Conservation (phyloP, 2,113 vertebrate genomes). For the Hemichromis elongatus region DNA sequence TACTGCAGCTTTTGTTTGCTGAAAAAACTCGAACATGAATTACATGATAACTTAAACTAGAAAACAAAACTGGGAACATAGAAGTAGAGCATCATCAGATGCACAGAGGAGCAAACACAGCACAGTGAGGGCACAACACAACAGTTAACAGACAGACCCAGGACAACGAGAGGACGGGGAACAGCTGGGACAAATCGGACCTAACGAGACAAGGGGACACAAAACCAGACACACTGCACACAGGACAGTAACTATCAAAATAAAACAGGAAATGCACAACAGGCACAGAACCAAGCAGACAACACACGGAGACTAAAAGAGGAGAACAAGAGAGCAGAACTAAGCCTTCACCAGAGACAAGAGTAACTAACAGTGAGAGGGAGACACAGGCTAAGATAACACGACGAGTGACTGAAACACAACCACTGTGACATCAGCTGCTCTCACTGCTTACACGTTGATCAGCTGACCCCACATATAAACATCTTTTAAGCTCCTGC, state of each 20-base stretch:
- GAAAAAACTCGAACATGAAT: not conserved
- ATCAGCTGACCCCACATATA: not conserved
- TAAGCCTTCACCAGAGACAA: no score
- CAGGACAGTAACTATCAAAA: not conserved
- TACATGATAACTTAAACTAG: not conserved
- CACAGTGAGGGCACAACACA: not conserved
- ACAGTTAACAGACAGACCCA: not conserved
- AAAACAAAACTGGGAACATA: not conserved
- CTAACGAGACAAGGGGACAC: not conserved
- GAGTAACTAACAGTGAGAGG: no score
- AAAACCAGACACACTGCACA: not conserved
- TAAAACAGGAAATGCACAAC: not conserved
- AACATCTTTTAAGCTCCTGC: not conserved
- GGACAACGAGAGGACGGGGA: not conserved
- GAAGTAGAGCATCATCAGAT: fast-evolving
- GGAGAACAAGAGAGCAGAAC: not conserved
- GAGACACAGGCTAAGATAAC: no score
- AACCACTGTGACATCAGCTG: no score
- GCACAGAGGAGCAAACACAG: not conserved
- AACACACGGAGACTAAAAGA: not conserved
- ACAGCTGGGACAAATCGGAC: not conserved
- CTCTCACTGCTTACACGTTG: not conserved
- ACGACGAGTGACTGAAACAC: no score
- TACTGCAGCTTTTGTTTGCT: not conserved
- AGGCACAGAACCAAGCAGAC: not conserved